Conservation (phyloP, 1,140 invertebrate species). For the Acromyrmex heyeri region DNA sequence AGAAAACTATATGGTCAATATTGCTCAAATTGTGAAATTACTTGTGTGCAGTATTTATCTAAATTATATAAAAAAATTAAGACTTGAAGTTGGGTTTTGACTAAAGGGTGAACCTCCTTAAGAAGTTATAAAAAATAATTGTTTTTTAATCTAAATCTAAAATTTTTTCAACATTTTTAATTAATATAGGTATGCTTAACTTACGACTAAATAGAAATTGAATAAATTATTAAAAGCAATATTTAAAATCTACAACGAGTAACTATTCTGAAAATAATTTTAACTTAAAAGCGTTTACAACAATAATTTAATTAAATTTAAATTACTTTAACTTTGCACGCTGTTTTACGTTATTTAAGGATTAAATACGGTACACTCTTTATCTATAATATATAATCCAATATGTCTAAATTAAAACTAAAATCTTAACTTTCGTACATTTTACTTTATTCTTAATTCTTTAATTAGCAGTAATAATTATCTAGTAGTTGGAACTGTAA, state of each 20-base stretch:
- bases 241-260: conserved; percentile 12
- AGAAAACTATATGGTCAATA: too few species aligned
- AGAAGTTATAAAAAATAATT: neutral
- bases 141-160: neutral
- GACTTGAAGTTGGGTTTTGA: too few species aligned
- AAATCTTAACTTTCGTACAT: conserved; percentile 19
- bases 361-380: neutral
- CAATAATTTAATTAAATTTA: conserved; percentile 14
- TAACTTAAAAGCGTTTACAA: neutral
- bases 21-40: too few species aligned
- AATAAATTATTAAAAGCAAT: neutral
- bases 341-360: neutral
- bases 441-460: neutral
- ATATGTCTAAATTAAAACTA: neutral
- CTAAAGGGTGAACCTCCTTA: neutral
- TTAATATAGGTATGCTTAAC: neutral
- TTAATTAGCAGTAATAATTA: conserved; percentile 32
- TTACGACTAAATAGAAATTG: neutral
- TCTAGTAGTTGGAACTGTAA: neutral
- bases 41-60: too few species aligned
- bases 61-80: too few species aligned
- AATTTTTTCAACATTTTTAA: neutral
- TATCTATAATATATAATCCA: neutral
- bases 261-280: conserved; percentile 2
- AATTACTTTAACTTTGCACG: neutral